Evolutionary conservation across 2,113 vertebrate genomes (phyloP).

Genomic region (Eublepharis macularius): DNA sequence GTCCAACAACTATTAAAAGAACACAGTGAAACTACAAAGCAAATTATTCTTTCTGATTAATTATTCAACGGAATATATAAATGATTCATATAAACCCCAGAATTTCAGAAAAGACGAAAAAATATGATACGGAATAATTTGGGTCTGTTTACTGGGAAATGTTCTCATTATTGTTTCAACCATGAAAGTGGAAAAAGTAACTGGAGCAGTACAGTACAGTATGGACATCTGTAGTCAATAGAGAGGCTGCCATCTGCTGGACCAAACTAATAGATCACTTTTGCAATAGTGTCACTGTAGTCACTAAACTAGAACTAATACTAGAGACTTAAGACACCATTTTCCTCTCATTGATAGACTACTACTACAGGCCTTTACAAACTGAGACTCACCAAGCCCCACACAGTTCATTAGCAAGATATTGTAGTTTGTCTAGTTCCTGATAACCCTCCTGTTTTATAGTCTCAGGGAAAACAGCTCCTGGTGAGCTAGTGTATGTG

Average conservation of each 20-base stretch:
- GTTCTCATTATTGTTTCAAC: not conserved
- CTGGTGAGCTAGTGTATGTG: not conserved
- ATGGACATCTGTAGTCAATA: not conserved
- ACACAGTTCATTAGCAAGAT: not conserved
- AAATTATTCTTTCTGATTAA: conserved; percentile 72
- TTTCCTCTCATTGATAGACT: not conserved
- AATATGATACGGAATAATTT: conserved; percentile 13
- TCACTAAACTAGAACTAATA: not conserved
- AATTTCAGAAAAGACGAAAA: conserved; percentile 46
- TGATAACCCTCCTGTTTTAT: not conserved
- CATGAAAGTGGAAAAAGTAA: not conserved
- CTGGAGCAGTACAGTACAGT: accelerated
- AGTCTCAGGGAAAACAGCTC: not conserved
- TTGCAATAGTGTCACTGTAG: not conserved
- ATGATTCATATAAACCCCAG: conserved; percentile 47
- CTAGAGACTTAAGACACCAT: not conserved
- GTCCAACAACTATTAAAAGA: conserved; percentile 71
- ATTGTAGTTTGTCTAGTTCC: not conserved
- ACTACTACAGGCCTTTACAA: not conserved
- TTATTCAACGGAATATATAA: conserved; percentile 58
- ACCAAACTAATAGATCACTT: not conserved
- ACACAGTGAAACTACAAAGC: conserved; percentile 74
- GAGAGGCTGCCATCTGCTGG: not conserved
- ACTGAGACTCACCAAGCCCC: not conserved
- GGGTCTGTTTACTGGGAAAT: not conserved